Conservation (phyloP, 2,113 vertebrate genomes). For the Rana temporaria region DNA sequence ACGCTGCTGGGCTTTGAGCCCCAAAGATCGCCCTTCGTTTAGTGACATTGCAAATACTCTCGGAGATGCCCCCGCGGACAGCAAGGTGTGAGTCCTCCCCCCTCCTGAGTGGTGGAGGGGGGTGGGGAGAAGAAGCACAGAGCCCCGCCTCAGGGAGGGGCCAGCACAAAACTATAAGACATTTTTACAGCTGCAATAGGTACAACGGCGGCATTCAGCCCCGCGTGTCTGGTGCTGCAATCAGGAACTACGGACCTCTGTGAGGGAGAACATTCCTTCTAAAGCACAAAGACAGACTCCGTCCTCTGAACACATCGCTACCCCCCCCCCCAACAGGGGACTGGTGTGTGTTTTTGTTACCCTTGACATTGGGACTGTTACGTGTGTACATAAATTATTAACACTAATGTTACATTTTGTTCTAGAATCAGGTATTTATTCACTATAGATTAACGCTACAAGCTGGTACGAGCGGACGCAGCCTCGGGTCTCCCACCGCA, state of each 20-base stretch:
- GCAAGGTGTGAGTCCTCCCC: constrained; percentile 90
- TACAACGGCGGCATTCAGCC: not conserved
- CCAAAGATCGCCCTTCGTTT: constrained; percentile 94
- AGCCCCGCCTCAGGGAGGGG: not conserved
- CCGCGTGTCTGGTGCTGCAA: not conserved
- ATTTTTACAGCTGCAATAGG: not conserved
- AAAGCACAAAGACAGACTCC: constrained; percentile 29
- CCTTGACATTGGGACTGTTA: no score
- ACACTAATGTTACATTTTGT: constrained; percentile 37
- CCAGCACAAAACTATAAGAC: not conserved
- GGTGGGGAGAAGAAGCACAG: constrained; percentile 42
- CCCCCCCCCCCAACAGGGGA: not conserved
- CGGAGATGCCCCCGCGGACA: constrained; percentile 84
- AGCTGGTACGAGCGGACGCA: constrained; percentile 20
- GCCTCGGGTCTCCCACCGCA: not conserved
- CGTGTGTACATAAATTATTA: constrained; percentile 14
- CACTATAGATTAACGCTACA: not conserved
- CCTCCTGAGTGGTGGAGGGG: not conserved
- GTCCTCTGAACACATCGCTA: not conserved
- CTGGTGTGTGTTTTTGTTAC: not conserved
- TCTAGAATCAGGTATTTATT: constrained; percentile 45
- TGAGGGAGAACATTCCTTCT: no score
- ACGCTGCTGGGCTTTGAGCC: constrained; percentile 90
- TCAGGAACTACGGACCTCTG: not conserved
- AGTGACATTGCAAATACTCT: constrained; percentile 84